Evolutionary conservation across 2,113 vertebrate species (phyloP).

Genomic region (Lota lota): DNA sequence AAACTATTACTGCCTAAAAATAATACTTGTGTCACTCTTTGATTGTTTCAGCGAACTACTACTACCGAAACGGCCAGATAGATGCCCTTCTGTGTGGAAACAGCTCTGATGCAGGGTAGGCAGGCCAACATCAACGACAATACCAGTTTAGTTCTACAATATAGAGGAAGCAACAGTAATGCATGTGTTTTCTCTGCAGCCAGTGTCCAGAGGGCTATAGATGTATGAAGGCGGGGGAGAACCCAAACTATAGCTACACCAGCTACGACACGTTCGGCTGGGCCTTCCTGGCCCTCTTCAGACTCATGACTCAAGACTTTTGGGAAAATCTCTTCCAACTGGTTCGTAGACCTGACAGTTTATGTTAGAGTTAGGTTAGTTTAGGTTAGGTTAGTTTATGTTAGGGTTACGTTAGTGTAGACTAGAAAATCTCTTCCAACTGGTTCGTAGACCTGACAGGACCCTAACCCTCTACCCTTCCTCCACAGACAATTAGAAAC

Average conservation of each 20-base stretch:
- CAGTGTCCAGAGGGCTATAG: slow-evolving; percentile 79
- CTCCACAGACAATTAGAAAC: too few relatives aligned
- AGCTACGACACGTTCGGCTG: slow-evolving; percentile 90
- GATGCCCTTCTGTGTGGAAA: slow-evolving; percentile 93
- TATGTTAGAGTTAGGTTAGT: too few relatives aligned
- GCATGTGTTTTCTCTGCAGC: too few relatives aligned
- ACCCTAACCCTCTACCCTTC: too few relatives aligned
- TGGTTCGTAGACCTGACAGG: slow-evolving; percentile 70
- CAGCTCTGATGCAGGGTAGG: slow-evolving; percentile 88
- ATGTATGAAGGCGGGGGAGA: slow-evolving; percentile 85
- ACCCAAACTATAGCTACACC: slow-evolving; percentile 95
- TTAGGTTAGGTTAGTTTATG: too few relatives aligned
- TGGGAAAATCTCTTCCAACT: slow-evolving; percentile 97
- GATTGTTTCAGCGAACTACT: slow-evolving; percentile 77
- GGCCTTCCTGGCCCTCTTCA: slow-evolving; percentile 91
- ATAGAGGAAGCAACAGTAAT: background rate
- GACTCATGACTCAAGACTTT: slow-evolving; percentile 95
- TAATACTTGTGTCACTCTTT: background rate
- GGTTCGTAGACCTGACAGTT: slow-evolving; percentile 75
- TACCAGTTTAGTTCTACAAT: background rate
- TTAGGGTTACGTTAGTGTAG: too few relatives aligned
- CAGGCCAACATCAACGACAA: background rate
- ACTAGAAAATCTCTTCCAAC: slow-evolving; percentile 94
- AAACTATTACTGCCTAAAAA: background rate
- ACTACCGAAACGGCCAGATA: slow-evolving; percentile 72